Evolutionary conservation across 1,140 invertebrate species (phyloP).

Genomic region (Drosophila grimshawi): DNA sequence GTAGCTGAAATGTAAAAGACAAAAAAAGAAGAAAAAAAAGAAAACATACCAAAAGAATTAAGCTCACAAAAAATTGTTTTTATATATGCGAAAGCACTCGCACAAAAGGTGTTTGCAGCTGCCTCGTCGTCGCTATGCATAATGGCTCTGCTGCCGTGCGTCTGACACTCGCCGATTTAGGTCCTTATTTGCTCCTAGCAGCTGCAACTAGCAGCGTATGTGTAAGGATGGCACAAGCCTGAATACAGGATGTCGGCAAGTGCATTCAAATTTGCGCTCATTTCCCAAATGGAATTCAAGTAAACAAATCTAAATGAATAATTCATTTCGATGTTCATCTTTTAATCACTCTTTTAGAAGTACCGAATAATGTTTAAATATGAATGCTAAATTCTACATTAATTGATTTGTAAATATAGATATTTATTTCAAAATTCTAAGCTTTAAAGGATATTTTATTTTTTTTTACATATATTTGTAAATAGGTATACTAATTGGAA

Average conservation of each 20-base stretch:
- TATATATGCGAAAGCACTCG: slow-evolving; percentile 9
- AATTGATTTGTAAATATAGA: neutral
- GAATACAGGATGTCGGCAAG: neutral
- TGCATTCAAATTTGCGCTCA: neutral
- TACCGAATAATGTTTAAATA: too few relatives aligned
- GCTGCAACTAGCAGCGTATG: neutral
- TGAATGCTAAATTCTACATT: too few relatives aligned
- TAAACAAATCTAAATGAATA: slow-evolving; percentile 5
- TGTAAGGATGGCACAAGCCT: slow-evolving; percentile 6
- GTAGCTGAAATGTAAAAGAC: slow-evolving; percentile 43
- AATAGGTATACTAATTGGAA: too few relatives aligned
- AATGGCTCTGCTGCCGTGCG: slow-evolving; percentile 47
- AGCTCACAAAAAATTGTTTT: slow-evolving; percentile 44
- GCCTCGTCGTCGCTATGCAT: slow-evolving; percentile 24
- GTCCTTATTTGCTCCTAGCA: slow-evolving; percentile 64
- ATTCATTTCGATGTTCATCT: neutral
- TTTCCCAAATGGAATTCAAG: neutral
- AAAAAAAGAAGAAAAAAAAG: slow-evolving; percentile 20
- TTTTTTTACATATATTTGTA: too few relatives aligned
- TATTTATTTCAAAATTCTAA: too few relatives aligned
- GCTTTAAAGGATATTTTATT: too few relatives aligned
- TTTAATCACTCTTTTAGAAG: too few relatives aligned
- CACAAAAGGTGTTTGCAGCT: slow-evolving; percentile 27
- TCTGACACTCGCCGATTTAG: slow-evolving; percentile 73
- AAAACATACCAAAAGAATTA: slow-evolving; percentile 51